These are phyloP conservation scores for Leptodirus hochenwartii DNA, from an alignment of 2,888 invertebrate genomes.

Conservation along the genomic window DNA sequence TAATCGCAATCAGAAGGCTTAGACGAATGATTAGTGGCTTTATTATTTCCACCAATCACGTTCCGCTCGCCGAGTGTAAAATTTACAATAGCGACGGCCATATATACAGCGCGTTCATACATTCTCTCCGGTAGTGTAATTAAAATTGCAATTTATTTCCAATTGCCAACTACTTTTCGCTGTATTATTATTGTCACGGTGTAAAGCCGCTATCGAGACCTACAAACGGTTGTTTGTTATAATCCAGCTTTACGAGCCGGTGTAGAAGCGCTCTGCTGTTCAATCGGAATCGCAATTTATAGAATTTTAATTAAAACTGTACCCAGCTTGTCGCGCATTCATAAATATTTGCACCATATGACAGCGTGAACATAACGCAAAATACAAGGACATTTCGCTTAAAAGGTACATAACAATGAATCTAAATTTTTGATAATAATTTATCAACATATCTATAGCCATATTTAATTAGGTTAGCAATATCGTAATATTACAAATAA, in stretches of 20 bases:
- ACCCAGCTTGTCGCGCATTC: conserved; percentile 9
- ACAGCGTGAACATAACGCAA: no score
- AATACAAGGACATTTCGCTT: no score
- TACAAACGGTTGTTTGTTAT: no score
- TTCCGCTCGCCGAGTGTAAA: conserved; percentile 8
- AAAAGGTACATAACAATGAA: no score
- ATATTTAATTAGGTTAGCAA: no score
- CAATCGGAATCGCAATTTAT: conserved; percentile 19
- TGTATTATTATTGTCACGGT: conserved; percentile 21
- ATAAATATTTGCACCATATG: no score
- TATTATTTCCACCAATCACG: conserved; percentile 27
- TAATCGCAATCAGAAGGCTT: conserved; percentile 24
- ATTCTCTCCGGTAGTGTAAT: conserved; percentile 18
- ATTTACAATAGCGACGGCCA: neutral
- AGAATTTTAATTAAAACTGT: conserved; percentile 20
- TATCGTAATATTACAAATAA: no score
- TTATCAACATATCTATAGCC: no score
- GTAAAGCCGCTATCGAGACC: conserved; percentile 16
- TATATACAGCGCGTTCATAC: conserved; percentile 10
- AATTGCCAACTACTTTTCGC: conserved; percentile 16
- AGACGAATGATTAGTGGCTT: conserved; percentile 28
- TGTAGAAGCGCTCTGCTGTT: conserved; percentile 16
- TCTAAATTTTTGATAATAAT: no score
- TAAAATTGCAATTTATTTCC: conserved; percentile 26
- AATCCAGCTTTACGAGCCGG: no score